These are phyloP conservation scores for Tribolium castaneum DNA, from an alignment of 1,140 invertebrate species.

Conservation along the genomic window DNA sequence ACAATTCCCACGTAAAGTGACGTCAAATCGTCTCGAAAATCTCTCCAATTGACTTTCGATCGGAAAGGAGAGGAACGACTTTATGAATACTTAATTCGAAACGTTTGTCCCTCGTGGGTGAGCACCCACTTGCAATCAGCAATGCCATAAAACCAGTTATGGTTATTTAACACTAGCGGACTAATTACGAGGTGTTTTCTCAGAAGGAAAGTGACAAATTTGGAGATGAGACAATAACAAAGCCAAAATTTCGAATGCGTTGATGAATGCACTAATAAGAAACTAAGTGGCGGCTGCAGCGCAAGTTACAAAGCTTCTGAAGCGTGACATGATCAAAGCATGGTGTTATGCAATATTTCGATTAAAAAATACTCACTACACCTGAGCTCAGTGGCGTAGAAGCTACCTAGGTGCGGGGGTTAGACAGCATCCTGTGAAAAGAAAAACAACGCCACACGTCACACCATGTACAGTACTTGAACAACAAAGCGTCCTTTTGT, in stretches of 20 bases:
- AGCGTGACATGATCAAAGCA: not conserved
- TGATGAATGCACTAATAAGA: too few relatives aligned
- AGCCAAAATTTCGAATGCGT: not conserved
- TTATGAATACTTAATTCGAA: slow-evolving; percentile 19
- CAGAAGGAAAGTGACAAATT: not conserved
- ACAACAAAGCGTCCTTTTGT: not conserved
- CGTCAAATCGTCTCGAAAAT: not conserved
- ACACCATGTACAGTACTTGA: slow-evolving; percentile 23
- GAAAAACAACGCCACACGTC: slow-evolving; percentile 32
- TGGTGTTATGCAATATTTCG: slow-evolving; percentile 14
- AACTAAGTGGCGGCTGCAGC: too few relatives aligned
- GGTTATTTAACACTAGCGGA: slow-evolving; percentile 14
- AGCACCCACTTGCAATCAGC: not conserved
- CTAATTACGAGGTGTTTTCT: slow-evolving; percentile 2
- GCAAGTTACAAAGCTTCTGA: not conserved
- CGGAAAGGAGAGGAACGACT: slow-evolving; percentile 2
- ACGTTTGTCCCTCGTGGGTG: not conserved
- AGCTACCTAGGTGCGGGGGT: slow-evolving; percentile 27
- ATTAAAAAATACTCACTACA: slow-evolving; percentile 34
- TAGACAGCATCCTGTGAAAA: slow-evolving; percentile 35
- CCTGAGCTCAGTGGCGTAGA: slow-evolving; percentile 30
- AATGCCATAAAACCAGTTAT: slow-evolving; percentile 7
- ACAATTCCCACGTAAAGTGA: not conserved
- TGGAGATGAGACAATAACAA: not conserved
- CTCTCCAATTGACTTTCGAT: not conserved